These are phyloP conservation scores for Copidosoma floridanum DNA, from an alignment of 1,140 invertebrate species.

Conservation along the genomic window DNA sequence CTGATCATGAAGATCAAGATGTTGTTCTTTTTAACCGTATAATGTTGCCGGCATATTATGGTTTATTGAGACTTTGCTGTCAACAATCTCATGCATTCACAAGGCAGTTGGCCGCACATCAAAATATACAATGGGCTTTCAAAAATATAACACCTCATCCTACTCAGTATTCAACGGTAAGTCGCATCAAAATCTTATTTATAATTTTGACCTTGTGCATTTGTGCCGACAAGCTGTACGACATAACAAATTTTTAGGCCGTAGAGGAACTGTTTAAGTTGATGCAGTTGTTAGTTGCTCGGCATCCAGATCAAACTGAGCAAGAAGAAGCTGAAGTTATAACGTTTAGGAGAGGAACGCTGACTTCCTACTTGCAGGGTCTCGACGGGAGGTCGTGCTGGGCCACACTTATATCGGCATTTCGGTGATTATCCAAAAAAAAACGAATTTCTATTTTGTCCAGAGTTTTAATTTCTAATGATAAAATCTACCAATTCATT, in stretches of 20 bases:
- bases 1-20: slow-evolving; percentile 93
- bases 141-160: slow-evolving; percentile 93
- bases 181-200: neutral
- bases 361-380: slow-evolving; percentile 79
- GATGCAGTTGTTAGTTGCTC: slow-evolving; percentile 79
- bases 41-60: slow-evolving; percentile 94
- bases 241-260: slow-evolving; percentile 58
- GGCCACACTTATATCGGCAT: slow-evolving; percentile 85
- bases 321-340: slow-evolving; percentile 79
- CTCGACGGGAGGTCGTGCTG: slow-evolving; percentile 81
- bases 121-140: slow-evolving; percentile 95
- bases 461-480: too few species aligned
- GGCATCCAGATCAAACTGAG: slow-evolving; percentile 73
- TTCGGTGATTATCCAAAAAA: slow-evolving; percentile 54
- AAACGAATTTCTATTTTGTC: too few species aligned
- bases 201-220: neutral
- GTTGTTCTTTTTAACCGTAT: slow-evolving; percentile 89
- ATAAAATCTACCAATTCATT: too few species aligned
- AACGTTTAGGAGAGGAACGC: slow-evolving; percentile 76
- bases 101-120: slow-evolving; percentile 82
- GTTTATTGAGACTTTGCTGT: slow-evolving; percentile 84
- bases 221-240: neutral
- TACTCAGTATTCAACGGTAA: slow-evolving; percentile 82
- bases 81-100: slow-evolving; percentile 83
- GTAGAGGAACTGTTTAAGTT: slow-evolving; percentile 89